These are phyloP conservation scores for Vannuccia rotundouncinata DNA, from an alignment of 2,888 invertebrate genomes.

Conservation along the genomic window DNA sequence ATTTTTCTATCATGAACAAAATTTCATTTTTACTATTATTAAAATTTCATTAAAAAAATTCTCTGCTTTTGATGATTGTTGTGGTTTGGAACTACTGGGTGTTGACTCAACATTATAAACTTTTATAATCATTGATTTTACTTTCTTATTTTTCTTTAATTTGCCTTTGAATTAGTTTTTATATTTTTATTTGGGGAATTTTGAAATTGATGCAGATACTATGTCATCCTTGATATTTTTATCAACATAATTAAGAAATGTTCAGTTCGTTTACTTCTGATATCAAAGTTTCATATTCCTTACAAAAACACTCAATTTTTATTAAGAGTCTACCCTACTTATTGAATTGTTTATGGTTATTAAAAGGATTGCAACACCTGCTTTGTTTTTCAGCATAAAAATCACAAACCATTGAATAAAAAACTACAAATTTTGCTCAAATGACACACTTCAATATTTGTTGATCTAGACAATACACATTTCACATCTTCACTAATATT, in stretches of 20 bases:
- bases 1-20: neutral
- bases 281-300: neutral
- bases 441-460: neutral
- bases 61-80: neutral
- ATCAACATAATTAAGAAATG: neutral
- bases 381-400: neutral
- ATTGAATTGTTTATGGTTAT: neutral
- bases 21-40: neutral
- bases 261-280: neutral
- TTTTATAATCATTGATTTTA: neutral
- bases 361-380: neutral
- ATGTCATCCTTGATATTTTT: neutral
- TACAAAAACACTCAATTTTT: neutral
- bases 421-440: neutral
- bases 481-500: neutral
- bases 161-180: neutral
- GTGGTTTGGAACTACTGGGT: neutral
- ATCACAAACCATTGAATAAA: neutral
- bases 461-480: neutral
- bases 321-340: neutral
- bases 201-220: neutral
- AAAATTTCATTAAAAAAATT: neutral
- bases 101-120: neutral
- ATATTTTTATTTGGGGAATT: neutral
- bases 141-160: neutral